phyloP scores from a whole-genome alignment of 2,888 invertebrate species.

The Caenorhabditis angaria region DNA sequence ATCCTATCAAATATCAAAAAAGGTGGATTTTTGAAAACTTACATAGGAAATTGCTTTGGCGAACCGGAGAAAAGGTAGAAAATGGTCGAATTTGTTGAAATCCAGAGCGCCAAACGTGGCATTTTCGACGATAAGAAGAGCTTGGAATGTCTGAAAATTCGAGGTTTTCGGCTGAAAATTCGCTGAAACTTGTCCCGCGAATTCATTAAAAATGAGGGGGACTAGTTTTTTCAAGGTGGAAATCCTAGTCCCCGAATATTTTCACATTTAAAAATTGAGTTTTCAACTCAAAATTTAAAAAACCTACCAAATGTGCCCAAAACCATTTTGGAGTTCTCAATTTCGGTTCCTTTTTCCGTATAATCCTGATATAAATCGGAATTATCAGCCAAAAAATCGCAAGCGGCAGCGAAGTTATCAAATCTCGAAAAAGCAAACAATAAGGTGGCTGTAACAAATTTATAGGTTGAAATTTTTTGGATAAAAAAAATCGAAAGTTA shows the following conservation, averaged over 20 bases:
- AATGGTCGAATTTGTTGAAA: conserved; percentile 30
- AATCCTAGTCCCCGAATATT: no score
- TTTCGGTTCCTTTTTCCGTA: conserved; percentile 24
- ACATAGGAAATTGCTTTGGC: conserved; percentile 34
- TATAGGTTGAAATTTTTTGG: background rate
- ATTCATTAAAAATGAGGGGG: no score
- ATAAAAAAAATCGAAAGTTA: no score
- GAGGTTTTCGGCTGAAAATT: background rate
- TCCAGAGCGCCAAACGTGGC: conserved; percentile 29
- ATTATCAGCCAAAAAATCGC: conserved; percentile 21
- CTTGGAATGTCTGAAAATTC: conserved; percentile 35
- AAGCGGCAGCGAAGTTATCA: conserved; percentile 23
- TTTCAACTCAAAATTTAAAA: conserved; percentile 5
- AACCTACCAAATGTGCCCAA: conserved; percentile 35
- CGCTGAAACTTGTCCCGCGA: background rate
- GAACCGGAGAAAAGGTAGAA: conserved; percentile 34
- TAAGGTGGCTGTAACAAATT: conserved; percentile 26
- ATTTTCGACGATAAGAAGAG: conserved; percentile 29
- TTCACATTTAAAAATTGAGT: no score
- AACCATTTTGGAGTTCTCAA: conserved; percentile 23
- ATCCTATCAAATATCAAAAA: conserved; percentile 3
- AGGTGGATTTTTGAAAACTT: conserved; percentile 11
- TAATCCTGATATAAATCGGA: conserved; percentile 20
- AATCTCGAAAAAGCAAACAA: conserved; percentile 34
- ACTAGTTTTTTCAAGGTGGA: no score